Evolutionary conservation across 2,113 vertebrate species (phyloP).

Genomic region (Oryzias celebensis): DNA sequence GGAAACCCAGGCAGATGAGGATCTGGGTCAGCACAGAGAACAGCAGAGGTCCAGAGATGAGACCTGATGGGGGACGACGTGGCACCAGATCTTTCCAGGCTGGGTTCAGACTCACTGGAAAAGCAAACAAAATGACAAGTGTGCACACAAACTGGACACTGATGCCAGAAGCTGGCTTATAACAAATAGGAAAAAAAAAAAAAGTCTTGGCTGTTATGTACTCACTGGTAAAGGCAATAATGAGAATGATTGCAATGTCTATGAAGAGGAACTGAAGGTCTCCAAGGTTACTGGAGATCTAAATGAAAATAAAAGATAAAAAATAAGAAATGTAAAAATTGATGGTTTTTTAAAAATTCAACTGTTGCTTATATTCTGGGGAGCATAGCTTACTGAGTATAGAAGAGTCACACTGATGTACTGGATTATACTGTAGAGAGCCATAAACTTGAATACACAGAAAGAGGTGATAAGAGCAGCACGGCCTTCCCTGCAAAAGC

Average conservation of each 20-base stretch:
- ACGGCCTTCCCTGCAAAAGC: constrained; percentile 89
- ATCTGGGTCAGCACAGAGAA: constrained; percentile 95
- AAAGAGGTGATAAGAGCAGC: constrained; percentile 97
- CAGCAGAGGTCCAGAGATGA: constrained; percentile 91
- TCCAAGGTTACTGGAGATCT: constrained; percentile 95
- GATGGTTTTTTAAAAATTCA: neutral
- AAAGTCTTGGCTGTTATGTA: constrained; percentile 21
- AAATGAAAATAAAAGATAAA: neutral
- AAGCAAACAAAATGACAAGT: constrained; percentile 5
- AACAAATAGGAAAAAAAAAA: neutral
- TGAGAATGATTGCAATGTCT: constrained; percentile 93
- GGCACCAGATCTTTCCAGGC: constrained; percentile 94
- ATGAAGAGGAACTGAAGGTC: constrained; percentile 99
- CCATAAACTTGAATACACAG: constrained; percentile 99
- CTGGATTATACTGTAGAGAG: constrained; percentile 98
- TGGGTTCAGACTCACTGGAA: constrained; percentile 94
- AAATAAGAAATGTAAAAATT: neutral
- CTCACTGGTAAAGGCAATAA: constrained; percentile 98
- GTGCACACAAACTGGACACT: neutral
- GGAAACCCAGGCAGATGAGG: constrained; percentile 90
- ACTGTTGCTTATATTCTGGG: neutral
- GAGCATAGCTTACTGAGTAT: constrained; percentile 86
- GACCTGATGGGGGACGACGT: constrained; percentile 88
- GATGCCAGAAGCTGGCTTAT: neutral
- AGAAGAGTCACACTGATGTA: constrained; percentile 95